These are phyloP conservation scores for Bos javanicus DNA, from an alignment of 2,113 vertebrate genomes.

Conservation along the genomic window DNA sequence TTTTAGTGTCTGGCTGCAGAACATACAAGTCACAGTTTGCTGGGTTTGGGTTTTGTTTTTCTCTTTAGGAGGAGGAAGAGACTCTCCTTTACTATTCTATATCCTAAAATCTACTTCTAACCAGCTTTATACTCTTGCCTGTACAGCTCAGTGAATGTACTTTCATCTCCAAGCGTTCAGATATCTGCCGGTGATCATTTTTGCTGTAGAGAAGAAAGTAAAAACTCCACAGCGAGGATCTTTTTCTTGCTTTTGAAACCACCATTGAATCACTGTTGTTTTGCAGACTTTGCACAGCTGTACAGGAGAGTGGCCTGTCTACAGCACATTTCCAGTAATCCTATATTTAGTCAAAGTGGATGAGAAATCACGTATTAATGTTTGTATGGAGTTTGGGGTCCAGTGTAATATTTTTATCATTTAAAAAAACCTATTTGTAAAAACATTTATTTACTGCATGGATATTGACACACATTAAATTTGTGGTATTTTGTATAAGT, in stretches of 20 bases:
- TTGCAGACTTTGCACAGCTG: conserved; percentile 86
- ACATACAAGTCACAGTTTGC: conserved; percentile 68
- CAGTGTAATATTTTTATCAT: conserved; percentile 85
- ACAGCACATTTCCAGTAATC: conserved; percentile 81
- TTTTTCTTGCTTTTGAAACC: conserved; percentile 67
- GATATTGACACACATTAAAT: conserved; percentile 82
- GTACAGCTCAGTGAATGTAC: conserved; percentile 85
- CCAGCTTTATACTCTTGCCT: conserved; percentile 79
- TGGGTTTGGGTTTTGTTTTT: conserved; percentile 23
- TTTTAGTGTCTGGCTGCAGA: conserved; percentile 77
- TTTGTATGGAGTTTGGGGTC: conserved; percentile 82
- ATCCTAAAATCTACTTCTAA: conserved; percentile 72
- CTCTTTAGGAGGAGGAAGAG: conserved; percentile 57
- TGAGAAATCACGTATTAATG: conserved; percentile 78
- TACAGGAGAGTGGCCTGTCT: conserved; percentile 87
- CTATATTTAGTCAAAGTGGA: conserved; percentile 77
- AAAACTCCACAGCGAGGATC: conserved; percentile 67
- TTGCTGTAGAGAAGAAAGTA: conserved; percentile 74
- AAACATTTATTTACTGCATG: conserved; percentile 88
- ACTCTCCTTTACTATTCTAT: conserved; percentile 70
- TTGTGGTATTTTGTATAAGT: conserved; percentile 86
- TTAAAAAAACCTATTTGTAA: conserved; percentile 82
- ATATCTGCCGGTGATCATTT: conserved; percentile 73
- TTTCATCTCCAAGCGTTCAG: conserved; percentile 78
- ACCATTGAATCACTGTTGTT: conserved; percentile 77